Evolutionary conservation across 2,888 invertebrate genomes (phyloP).

Genomic region (Caradrina kadenii): DNA sequence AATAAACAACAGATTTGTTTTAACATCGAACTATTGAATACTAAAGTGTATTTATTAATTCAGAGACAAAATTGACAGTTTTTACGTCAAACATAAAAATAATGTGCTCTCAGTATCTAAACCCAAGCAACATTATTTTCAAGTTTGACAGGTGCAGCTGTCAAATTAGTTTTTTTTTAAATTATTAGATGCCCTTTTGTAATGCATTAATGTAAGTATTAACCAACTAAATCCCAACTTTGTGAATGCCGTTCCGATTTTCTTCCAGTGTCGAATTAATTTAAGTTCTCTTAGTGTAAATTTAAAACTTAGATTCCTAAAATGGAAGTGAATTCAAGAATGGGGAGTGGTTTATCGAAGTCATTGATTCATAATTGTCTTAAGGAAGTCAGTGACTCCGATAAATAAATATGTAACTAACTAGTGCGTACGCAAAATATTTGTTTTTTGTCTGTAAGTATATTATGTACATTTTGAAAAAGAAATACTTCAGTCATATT

Average conservation of each 20-base stretch:
- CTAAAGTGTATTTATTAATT: too few relatives aligned
- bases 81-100: too few relatives aligned
- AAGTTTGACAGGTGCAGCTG: too few relatives aligned
- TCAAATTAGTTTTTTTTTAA: too few relatives aligned
- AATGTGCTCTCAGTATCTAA: too few relatives aligned
- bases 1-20: not conserved
- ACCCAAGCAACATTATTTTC: too few relatives aligned
- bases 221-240: constrained; percentile 53
- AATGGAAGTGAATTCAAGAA: constrained; percentile 73
- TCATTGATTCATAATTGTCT: constrained; percentile 44
- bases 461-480: constrained; percentile 88
- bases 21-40: not conserved
- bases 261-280: constrained; percentile 80
- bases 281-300: constrained; percentile 77
- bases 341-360: constrained; percentile 64
- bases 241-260: constrained; percentile 67
- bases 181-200: too few relatives aligned
- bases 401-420: constrained; percentile 46
- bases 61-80: too few relatives aligned
- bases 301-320: constrained; percentile 70
- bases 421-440: constrained; percentile 68
- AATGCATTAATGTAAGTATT: not conserved
- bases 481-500: constrained; percentile 74
- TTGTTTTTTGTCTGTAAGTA: constrained; percentile 86
- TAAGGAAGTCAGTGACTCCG: constrained; percentile 42